Percentiles rank a stretch among this genome's conserved stretches.
These are phyloP conservation scores for Merodon equestris DNA, from an alignment of 2,888 invertebrate species.

Conservation along the genomic window DNA sequence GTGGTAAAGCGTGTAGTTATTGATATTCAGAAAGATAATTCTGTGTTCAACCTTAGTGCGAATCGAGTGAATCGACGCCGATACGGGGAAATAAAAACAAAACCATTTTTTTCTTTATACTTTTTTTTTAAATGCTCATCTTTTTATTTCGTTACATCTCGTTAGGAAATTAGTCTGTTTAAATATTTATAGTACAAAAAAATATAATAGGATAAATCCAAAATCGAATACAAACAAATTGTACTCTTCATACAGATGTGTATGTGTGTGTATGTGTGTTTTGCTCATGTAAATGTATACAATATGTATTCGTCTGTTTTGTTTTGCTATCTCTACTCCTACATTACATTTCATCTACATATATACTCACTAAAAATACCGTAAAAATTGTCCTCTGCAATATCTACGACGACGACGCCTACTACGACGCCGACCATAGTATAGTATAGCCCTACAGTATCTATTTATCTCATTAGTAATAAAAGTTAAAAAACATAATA, in stretches of 20 bases:
- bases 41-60: no score
- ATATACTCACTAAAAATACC: conserved; percentile 42
- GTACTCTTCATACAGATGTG: conserved; percentile 47
- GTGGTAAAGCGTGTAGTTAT: no score
- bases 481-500: conserved; percentile 40
- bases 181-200: conserved; percentile 71
- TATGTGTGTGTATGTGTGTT: no score
- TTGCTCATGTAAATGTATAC: conserved; percentile 44
- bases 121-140: conserved; percentile 52
- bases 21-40: no score
- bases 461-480: conserved; percentile 45
- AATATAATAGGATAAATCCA: conserved; percentile 71
- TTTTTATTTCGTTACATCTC: conserved; percentile 49
- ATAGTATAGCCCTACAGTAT: conserved; percentile 10
- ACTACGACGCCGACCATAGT: no score
- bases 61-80: no score
- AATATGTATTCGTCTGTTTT: conserved; percentile 53
- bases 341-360: conserved; percentile 5
- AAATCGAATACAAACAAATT: conserved; percentile 71
- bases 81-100: neutral
- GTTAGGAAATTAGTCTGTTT: conserved; percentile 69
- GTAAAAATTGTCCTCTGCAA: conserved; percentile 56
- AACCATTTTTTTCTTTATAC: conserved; percentile 1
- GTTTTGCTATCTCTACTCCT: conserved; percentile 44
- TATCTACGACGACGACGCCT: conserved; percentile 10